These are phyloP conservation scores for Clusia tigrina DNA, from an alignment of 2,888 invertebrate species.

Conservation along the genomic window DNA sequence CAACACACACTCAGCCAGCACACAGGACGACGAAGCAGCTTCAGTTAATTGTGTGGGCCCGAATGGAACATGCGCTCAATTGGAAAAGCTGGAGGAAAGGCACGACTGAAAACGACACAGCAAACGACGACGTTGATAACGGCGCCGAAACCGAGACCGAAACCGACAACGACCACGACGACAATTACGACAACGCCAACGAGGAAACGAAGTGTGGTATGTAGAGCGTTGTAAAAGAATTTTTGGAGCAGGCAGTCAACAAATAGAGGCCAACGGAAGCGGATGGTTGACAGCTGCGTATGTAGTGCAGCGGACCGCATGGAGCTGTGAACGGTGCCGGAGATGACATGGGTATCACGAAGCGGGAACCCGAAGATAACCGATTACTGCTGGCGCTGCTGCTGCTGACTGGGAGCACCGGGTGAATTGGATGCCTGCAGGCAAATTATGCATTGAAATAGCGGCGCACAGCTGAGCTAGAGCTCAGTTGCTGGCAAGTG, in stretches of 20 bases:
- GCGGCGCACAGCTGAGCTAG: constrained; percentile 59
- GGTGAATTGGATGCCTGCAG: constrained; percentile 32
- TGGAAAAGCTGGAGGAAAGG: background rate
- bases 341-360: background rate
- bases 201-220: constrained; percentile 5
- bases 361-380: constrained; percentile 13
- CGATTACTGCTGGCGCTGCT: constrained; percentile 41
- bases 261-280: constrained; percentile 39
- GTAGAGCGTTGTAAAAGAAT: constrained; percentile 22
- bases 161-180: constrained; percentile 18
- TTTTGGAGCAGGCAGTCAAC: constrained; percentile 40
- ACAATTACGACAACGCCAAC: background rate
- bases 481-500: constrained; percentile 63
- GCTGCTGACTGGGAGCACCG: background rate
- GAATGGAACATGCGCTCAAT: constrained; percentile 16
- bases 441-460: constrained; percentile 62
- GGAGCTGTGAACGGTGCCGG: background rate
- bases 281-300: constrained; percentile 29
- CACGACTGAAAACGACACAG: constrained; percentile 6
- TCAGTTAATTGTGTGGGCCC: background rate
- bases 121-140: constrained; percentile 5
- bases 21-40: background rate
- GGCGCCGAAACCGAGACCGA: background rate
- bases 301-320: background rate
- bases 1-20: background rate